phyloP scores from a whole-genome alignment of 2,797 vertebrate genomes.

The Falco columbarius region DNA sequence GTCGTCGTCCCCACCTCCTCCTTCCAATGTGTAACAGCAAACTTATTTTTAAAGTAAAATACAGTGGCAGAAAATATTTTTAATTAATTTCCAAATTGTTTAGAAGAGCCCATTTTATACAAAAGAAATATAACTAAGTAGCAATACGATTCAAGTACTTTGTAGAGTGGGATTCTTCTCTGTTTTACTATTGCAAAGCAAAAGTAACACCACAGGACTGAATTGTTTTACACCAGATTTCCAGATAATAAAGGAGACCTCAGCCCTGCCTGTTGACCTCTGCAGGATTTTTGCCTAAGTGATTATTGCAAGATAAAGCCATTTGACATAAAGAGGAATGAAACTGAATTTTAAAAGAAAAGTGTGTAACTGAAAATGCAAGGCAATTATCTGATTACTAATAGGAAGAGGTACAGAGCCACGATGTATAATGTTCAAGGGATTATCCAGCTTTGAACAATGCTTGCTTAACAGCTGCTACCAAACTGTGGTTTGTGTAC shows the following conservation, averaged over 20 bases:
- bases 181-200: neutral
- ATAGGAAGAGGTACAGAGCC: constrained; percentile 46
- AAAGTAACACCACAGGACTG: neutral
- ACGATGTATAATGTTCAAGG: constrained; percentile 45
- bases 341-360: constrained; percentile 47
- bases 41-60: neutral
- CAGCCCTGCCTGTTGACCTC: constrained; percentile 35
- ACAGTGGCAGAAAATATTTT: neutral
- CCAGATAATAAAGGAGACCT: neutral
- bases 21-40: neutral
- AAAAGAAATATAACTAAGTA: neutral
- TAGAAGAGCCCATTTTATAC: neutral
- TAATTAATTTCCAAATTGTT: neutral
- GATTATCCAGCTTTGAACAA: constrained; percentile 62
- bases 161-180: neutral
- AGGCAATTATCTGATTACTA: constrained; percentile 55
- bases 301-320: constrained; percentile 37
- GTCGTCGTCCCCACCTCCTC: neutral
- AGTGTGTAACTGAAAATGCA: constrained; percentile 2
- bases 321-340: constrained; percentile 19
- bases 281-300: constrained; percentile 21
- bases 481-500: constrained; percentile 29
- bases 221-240: constrained; percentile 10
- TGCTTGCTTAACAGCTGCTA: constrained; percentile 61
- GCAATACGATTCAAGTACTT: neutral